phyloP scores from a whole-genome alignment of 1,140 invertebrate genomes.

The Brachionus manjavacas region DNA sequence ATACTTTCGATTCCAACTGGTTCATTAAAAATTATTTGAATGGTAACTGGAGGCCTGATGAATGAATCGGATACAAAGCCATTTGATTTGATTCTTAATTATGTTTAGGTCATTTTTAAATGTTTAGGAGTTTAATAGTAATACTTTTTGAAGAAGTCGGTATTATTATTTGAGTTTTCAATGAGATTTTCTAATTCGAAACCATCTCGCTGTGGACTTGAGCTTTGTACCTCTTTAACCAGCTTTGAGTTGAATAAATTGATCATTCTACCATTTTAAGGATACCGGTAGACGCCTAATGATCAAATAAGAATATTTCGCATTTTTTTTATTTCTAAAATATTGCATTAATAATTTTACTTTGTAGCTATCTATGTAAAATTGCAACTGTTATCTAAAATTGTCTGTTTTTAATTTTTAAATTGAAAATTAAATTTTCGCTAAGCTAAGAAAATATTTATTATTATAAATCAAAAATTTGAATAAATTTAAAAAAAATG shows the following conservation, averaged over 20 bases:
- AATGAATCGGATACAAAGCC: conserved; percentile 27
- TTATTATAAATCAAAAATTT: no score
- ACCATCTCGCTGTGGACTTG: conserved; percentile 25
- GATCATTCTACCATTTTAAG: not conserved
- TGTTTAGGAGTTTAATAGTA: no score
- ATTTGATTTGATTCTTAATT: not conserved
- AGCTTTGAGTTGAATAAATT: not conserved
- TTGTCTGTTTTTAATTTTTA: no score
- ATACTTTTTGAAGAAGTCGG: not conserved
- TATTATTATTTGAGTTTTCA: not conserved
- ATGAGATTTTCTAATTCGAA: conserved; percentile 28
- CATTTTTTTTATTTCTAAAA: not conserved
- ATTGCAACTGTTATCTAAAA: not conserved
- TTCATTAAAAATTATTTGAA: conserved; percentile 22
- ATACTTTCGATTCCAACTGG: not conserved
- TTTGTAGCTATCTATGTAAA: not conserved
- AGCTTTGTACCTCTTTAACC: not conserved
- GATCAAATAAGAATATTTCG: not conserved
- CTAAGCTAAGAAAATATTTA: no score
- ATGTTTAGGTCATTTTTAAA: no score
- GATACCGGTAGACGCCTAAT: not conserved
- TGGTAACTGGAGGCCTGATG: not conserved
- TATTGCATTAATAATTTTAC: not conserved
- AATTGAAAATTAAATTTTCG: no score
- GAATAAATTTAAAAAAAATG: no score